Evolutionary conservation across 2,113 vertebrate species (phyloP), one percentile per base, ranked within the genome.

Genomic region (Acanthisitta chloris): DNA sequence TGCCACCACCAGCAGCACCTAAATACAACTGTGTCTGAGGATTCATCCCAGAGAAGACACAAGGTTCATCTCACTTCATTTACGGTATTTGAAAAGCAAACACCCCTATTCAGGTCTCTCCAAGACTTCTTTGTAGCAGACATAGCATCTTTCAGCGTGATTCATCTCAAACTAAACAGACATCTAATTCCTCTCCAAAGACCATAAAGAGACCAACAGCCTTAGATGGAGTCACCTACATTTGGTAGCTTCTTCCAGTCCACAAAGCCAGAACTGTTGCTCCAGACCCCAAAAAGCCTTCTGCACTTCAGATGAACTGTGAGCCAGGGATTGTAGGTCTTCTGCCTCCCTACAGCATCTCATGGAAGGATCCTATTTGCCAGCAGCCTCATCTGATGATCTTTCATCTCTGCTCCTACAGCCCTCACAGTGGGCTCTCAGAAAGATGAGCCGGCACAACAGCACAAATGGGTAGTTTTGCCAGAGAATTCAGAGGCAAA

Each of bases 151-250:
- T 66, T 29, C 9, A 61, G 46, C 46, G 38, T 6, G 31, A 62
- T 62, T 26, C 16, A 54, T 34, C 74, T 79, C 34, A 66, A 34
- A 64, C 26, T 34, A 13, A 65, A 59, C 45, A 78, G 43, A 54
- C 21, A 42, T 10, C 9, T 4, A 14, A 14, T 45, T 81, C 48
- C 43, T 55, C 61, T 51, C 48, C 29, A 49, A 12, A 7, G 33
- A 42, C 29, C 43, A 87, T 4, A 34, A 74, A 43, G 20, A 49
- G 34, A 42, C 0, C 0, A 0, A n/a, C 54, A 74, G 23, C 6
- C 73, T 62, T 26, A 74, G 65, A 73, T 0, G 10, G 45, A 66
- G 17, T 76, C 45, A 40, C 19, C 24, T 61, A 23, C 1, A 0
- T 29, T 61, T 52, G 13, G 31, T 7, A 70, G 36, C 48, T 77